phyloP scores from a whole-genome alignment of 1,140 invertebrate species.

The Anoplolepis gracilipes region DNA sequence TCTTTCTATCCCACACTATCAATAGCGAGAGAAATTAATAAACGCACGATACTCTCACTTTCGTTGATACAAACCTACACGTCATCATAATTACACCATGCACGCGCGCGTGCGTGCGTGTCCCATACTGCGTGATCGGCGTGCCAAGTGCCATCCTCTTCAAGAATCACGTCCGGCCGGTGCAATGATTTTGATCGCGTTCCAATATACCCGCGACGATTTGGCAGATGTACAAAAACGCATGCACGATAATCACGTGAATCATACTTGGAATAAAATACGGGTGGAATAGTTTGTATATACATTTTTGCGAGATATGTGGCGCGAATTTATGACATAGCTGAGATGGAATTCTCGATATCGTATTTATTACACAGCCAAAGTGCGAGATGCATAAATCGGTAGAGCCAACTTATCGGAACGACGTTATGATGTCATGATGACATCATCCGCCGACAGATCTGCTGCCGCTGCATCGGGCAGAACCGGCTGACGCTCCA shows the following conservation, averaged over 20 bases:
- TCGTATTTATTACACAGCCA: slow-evolving; percentile 5
- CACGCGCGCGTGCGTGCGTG: slow-evolving; percentile 81
- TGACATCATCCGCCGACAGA: slow-evolving; percentile 77
- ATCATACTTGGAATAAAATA: neutral
- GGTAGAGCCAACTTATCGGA: slow-evolving; percentile 68
- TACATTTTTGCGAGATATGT: neutral
- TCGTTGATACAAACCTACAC: slow-evolving; percentile 81
- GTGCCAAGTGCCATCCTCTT: slow-evolving; percentile 65
- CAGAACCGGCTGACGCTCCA: slow-evolving; percentile 72
- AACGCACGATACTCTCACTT: slow-evolving; percentile 75
- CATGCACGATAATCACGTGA: neutral
- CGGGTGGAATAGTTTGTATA: neutral
- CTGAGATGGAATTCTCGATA: slow-evolving; percentile 28
- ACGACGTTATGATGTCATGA: slow-evolving; percentile 78
- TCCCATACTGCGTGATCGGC: slow-evolving; percentile 81
- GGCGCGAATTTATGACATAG: neutral
- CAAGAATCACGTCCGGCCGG: slow-evolving; percentile 6
- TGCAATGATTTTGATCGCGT: slow-evolving; percentile 1
- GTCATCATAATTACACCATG: slow-evolving; percentile 83
- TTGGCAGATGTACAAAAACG: too few relatives aligned
- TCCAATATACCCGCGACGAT: neutral
- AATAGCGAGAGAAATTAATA: slow-evolving; percentile 77
- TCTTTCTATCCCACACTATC: slow-evolving; percentile 43
- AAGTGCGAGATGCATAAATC: slow-evolving; percentile 30
- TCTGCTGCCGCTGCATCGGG: slow-evolving; percentile 62